These are phyloP conservation scores for Drosophila elegans DNA, from an alignment of 1,140 invertebrate species.

Conservation along the genomic window DNA sequence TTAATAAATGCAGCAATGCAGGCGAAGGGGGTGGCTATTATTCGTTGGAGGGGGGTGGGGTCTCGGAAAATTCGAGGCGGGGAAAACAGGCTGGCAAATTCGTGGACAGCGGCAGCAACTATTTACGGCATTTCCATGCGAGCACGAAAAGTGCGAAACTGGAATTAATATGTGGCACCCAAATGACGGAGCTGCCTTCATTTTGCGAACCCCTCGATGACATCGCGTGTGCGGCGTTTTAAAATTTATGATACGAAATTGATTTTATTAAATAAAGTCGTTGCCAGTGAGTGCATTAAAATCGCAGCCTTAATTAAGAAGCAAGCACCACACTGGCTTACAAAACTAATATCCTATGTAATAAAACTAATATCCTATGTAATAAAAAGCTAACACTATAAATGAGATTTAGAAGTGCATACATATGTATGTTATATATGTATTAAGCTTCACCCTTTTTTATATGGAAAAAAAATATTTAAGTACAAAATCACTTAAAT, in stretches of 20 bases:
- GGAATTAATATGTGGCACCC: constrained; percentile 83
- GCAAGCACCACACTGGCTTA: background rate
- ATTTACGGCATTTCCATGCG: constrained; percentile 75
- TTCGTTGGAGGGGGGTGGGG: background rate
- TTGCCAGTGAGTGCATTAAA: constrained; percentile 62
- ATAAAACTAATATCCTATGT: too few species aligned
- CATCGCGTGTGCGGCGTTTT: constrained; percentile 29
- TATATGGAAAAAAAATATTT: too few species aligned
- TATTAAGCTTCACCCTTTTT: too few species aligned
- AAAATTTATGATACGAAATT: constrained; percentile 74
- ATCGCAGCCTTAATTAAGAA: constrained; percentile 60
- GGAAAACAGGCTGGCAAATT: background rate
- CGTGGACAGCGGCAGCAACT: constrained; percentile 56
- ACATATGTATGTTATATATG: too few species aligned
- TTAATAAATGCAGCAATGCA: constrained; percentile 77
- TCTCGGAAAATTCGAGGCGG: background rate
- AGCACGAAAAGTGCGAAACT: constrained; percentile 68
- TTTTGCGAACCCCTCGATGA: background rate
- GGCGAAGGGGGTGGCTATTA: background rate
- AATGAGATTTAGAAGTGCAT: too few species aligned
- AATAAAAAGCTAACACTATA: too few species aligned
- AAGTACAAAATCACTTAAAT: too few species aligned
- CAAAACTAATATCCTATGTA: background rate
- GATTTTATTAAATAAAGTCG: constrained; percentile 80
- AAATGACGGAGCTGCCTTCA: constrained; percentile 59